These are phyloP conservation scores for Gnathochromis pfefferi DNA, from an alignment of 2,113 vertebrate species.

Conservation along the genomic window DNA sequence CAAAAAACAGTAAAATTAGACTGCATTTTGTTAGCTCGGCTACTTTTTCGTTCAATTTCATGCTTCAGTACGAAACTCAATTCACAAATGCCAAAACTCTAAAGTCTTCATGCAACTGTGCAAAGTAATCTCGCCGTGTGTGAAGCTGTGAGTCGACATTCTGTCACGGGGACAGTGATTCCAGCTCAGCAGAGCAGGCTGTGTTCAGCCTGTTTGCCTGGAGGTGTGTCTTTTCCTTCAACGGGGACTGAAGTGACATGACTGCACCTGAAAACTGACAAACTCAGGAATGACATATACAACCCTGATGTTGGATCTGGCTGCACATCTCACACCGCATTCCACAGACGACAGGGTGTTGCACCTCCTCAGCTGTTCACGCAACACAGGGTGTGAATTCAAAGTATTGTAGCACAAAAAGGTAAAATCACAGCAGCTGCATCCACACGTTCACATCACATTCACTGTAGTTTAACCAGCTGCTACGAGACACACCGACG, in stretches of 20 bases:
- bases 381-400: background rate
- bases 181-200: background rate
- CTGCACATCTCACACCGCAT: background rate
- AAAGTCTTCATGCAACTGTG: background rate
- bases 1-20: accelerated
- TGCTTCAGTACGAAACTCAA: accelerated
- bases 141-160: background rate
- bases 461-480: background rate
- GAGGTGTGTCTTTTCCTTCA: background rate
- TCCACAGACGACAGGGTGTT: background rate
- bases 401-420: background rate
- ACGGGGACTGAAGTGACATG: background rate
- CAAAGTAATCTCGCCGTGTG: background rate
- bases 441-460: background rate
- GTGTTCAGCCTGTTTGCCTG: background rate
- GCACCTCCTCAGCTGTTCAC: background rate
- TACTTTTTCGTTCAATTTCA: accelerated
- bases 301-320: background rate
- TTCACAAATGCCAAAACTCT: background rate
- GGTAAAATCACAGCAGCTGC: background rate
- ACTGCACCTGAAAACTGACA: background rate
- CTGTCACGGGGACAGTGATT: background rate
- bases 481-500: background rate
- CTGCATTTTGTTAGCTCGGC: background rate
- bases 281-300: background rate